Base-by-base conservation (phyloP, 2,888 invertebrate genomes). In the Chaitophorus viminalis region DNA sequence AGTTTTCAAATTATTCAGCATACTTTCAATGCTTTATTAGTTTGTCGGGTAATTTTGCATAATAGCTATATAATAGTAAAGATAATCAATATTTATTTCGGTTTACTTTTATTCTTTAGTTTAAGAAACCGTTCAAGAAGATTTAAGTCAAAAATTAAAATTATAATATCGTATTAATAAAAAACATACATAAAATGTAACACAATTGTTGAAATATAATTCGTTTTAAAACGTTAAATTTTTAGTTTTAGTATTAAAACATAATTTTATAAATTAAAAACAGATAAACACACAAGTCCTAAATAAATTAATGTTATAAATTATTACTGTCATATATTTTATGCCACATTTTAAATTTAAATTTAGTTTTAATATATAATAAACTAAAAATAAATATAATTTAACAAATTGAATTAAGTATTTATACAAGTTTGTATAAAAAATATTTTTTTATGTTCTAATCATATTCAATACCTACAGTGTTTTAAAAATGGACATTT, bases 21-120 rank as follows among this genome's bases (percentile, higher is more conserved):
- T 14, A 70, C 33, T 54, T 78, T 78, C 54, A 78, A 60, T 17
- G 54, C 78, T 78, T 77, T 31, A 54, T 54, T 78, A 60, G 78
- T 25, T 54, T 4, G 11, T 77, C 25, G 25, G 78, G 33, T 78
- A 54, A 46, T 54, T 78, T 78, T 18, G 9, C 18, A 46, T 54
- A 54, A 78, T 31, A 52, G 9, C 21, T 77, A n/a, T 8, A n/a
- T 3, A 60, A 25, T 65, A 70, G 11, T 70, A 29, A 17, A 70
- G 11, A 17, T 31, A 70, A 14, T 31, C 3, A 29, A 70, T 14
- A 29, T 70, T 70, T 70, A 31, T 70, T 70, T 70, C 31, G 31
- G 5, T 29, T 70, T 29, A 17, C 29, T 70, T 70, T 70, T 29
- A 31, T 70, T 70, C 11, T 70, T 31, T 70, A 31, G 70, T 70